phyloP scores from a whole-genome alignment of 2,113 vertebrate genomes.

The Notiomystis cincta region DNA sequence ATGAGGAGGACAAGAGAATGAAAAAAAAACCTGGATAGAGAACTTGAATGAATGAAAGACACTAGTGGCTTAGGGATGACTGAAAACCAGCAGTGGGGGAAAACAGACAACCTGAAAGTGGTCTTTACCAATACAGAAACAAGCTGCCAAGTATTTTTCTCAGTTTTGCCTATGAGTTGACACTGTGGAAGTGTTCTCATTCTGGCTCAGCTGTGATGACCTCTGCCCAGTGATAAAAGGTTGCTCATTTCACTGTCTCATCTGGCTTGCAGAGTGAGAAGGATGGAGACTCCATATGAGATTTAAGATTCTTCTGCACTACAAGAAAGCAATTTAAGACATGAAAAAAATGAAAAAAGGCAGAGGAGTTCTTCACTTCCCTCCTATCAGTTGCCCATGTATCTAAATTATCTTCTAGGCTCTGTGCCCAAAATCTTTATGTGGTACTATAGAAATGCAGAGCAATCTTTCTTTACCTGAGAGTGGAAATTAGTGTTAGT shows the following conservation, averaged over 20 bases:
- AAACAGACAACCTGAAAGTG: not conserved
- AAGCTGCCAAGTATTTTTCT: not conserved
- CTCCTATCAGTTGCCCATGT: not conserved
- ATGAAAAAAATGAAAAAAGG: not conserved
- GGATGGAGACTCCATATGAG: not conserved
- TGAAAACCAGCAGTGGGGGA: not conserved
- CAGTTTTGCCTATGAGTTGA: not conserved
- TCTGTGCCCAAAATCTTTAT: constrained; percentile 10
- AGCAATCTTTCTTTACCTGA: constrained; percentile 9
- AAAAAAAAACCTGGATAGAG: not conserved
- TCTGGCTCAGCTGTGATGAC: not conserved
- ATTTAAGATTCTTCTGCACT: not conserved
- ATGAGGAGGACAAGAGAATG: not conserved
- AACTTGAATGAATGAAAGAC: not conserved
- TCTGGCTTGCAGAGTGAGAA: not conserved
- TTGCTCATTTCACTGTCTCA: not conserved
- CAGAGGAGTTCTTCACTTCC: not conserved
- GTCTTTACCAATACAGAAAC: not conserved
- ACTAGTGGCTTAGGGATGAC: not conserved
- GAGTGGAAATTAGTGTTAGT: not conserved
- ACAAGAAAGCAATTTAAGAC: not conserved
- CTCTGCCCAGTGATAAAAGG: not conserved
- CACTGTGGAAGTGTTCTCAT: not conserved
- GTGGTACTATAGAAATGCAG: not conserved
- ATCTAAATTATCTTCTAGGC: constrained; percentile 23